Evolutionary conservation across 2,113 vertebrate genomes (phyloP).

Genomic region (Trogon surrucura): DNA sequence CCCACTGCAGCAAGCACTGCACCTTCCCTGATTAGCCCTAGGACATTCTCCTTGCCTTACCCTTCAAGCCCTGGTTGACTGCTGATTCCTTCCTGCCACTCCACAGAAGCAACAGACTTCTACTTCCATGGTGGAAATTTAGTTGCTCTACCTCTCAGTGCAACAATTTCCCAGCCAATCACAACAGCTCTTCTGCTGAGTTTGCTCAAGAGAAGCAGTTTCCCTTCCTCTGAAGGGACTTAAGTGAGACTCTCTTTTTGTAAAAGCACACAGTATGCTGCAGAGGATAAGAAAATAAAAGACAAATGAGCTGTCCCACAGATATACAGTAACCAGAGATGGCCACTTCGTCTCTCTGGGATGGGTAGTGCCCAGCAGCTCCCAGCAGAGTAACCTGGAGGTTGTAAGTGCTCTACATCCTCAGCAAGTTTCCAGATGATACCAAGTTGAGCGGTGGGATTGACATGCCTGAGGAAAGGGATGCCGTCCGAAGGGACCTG

Average conservation of each 20-base stretch:
- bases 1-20: fast-evolving
- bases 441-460: background rate
- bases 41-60: background rate
- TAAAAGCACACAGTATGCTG: background rate
- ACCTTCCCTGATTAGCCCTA: background rate
- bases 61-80: background rate
- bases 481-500: background rate
- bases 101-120: background rate
- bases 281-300: background rate
- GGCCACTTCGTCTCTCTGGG: fast-evolving
- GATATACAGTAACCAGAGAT: background rate
- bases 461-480: fast-evolving
- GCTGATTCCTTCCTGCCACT: background rate
- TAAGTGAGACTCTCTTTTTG: background rate
- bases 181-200: background rate
- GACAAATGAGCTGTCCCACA: background rate
- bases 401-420: background rate
- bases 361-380: fast-evolving
- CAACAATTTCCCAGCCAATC: background rate
- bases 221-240: background rate
- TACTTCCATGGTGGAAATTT: background rate
- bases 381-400: background rate
- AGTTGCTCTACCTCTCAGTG: background rate
- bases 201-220: background rate
- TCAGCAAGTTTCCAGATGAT: background rate